Conservation (phyloP, 2,113 vertebrate species). For the Pavo muticus region DNA sequence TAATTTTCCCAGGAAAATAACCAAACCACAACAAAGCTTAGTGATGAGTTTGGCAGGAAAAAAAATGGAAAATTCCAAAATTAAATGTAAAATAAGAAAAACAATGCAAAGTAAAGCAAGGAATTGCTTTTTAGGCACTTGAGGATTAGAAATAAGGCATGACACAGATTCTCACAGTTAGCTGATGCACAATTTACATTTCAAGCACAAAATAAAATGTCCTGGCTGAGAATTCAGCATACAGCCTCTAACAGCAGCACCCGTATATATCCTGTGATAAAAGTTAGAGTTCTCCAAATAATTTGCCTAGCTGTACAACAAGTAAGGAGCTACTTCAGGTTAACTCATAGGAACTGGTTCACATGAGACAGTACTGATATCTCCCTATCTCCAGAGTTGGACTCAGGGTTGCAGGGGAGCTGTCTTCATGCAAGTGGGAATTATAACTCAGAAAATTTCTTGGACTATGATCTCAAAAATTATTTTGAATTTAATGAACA, state of each 20-base stretch:
- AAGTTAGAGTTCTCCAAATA: neutral
- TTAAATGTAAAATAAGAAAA: neutral
- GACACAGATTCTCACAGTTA: neutral
- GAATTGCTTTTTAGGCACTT: neutral
- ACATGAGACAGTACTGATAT: neutral
- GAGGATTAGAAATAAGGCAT: neutral
- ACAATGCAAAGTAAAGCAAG: neutral
- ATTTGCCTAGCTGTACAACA: neutral
- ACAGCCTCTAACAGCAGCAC: neutral
- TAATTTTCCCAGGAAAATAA: neutral
- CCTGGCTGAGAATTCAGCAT: neutral
- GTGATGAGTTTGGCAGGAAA: neutral
- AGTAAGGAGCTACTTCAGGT: neutral
- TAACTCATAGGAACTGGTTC: neutral
- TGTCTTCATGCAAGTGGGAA: neutral
- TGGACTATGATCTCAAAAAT: neutral
- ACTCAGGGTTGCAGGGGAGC: neutral
- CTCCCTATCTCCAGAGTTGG: neutral
- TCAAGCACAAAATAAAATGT: neutral
- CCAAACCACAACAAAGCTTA: accelerated
- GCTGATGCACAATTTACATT: neutral
- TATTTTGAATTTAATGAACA: neutral
- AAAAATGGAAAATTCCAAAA: neutral
- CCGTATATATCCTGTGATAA: neutral
- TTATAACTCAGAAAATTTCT: neutral